These are phyloP conservation scores for Ariopsis seemanni DNA, from an alignment of 2,113 vertebrate genomes.

Conservation along the genomic window DNA sequence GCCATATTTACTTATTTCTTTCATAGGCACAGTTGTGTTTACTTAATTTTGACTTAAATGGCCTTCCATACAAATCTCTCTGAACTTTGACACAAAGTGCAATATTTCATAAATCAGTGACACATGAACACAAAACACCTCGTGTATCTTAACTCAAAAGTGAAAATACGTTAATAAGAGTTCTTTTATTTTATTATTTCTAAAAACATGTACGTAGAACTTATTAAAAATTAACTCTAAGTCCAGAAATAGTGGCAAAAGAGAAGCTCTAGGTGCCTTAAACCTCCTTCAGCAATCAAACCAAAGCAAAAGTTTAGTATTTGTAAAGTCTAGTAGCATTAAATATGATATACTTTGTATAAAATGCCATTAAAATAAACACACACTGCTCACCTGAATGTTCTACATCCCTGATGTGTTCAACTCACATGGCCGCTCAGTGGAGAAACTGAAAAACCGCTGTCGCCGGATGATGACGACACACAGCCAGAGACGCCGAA, in stretches of 20 bases:
- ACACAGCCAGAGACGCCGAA: background rate
- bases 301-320: background rate
- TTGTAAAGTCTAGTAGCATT: background rate
- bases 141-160: too few species aligned
- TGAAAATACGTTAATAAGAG: too few species aligned
- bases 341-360: background rate
- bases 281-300: background rate
- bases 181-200: background rate
- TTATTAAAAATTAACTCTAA: background rate
- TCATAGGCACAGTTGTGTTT: too few species aligned
- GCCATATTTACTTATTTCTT: too few species aligned
- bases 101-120: background rate
- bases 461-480: constrained; percentile 32
- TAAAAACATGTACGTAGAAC: background rate
- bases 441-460: background rate
- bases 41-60: too few species aligned
- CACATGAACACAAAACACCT: background rate
- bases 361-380: background rate
- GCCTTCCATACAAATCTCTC: background rate
- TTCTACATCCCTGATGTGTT: background rate
- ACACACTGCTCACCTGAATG: background rate
- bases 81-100: background rate
- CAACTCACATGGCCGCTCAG: background rate
- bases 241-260: background rate
- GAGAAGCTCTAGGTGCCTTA: background rate